Conservation (phyloP, 2,888 invertebrate species). For the Cetonia aurata region DNA sequence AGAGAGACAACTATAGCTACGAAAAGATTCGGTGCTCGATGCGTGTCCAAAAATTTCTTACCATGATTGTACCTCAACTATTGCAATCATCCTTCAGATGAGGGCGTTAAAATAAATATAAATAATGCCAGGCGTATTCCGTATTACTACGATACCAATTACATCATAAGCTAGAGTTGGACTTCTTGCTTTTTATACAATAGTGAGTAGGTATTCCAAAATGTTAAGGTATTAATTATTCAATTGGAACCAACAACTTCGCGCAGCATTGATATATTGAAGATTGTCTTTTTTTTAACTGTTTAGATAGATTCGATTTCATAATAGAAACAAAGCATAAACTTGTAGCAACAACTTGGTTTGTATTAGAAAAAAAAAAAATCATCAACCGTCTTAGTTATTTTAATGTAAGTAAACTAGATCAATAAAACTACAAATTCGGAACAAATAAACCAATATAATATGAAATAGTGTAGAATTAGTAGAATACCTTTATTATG, state of each 20-base stretch:
- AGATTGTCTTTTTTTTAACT: slow-evolving; percentile 5
- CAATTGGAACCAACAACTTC: slow-evolving; percentile 32
- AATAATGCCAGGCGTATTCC: slow-evolving; percentile 31
- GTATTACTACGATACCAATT: slow-evolving; percentile 34
- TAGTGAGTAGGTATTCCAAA: slow-evolving; percentile 23
- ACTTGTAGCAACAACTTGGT: no score
- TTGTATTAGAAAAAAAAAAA: no score
- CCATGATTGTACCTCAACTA: background rate
- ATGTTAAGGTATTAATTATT: slow-evolving; percentile 37
- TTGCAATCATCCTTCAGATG: slow-evolving; percentile 21
- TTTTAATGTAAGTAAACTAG: no score
- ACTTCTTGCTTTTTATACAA: background rate
- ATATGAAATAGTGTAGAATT: no score
- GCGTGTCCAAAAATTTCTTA: no score
- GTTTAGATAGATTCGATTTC: slow-evolving; percentile 16
- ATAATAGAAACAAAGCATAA: slow-evolving; percentile 12
- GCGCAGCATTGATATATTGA: slow-evolving; percentile 3
- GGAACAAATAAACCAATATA: no score
- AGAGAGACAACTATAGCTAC: no score
- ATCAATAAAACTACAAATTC: no score
- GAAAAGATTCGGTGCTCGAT: no score
- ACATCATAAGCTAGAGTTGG: slow-evolving; percentile 22
- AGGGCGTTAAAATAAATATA: slow-evolving; percentile 15
- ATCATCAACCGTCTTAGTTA: no score
- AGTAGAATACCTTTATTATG: no score